phyloP scores from a whole-genome alignment of 1,140 invertebrate species.

The Atta texana region DNA sequence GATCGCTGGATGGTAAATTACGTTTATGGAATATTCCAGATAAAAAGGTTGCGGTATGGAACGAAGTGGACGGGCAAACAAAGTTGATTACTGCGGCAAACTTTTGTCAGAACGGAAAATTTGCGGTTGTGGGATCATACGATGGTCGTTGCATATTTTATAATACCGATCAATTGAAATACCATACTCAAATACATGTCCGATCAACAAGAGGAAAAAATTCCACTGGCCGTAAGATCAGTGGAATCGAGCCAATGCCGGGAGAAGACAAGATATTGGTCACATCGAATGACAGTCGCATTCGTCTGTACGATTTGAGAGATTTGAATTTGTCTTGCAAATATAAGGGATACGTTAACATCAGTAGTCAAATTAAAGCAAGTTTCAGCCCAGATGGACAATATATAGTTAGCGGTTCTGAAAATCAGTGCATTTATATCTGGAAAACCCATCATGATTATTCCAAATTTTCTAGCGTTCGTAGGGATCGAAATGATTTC shows the following conservation, averaged over 20 bases:
- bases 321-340: slow-evolving; percentile 98
- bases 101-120: slow-evolving; percentile 99
- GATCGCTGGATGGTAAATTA: slow-evolving; percentile 98
- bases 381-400: slow-evolving; percentile 98
- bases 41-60: slow-evolving; percentile 99
- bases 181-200: slow-evolving; percentile 99
- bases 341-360: slow-evolving; percentile 97
- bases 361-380: slow-evolving; percentile 98
- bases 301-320: slow-evolving; percentile 98
- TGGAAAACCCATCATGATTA: slow-evolving; percentile 99
- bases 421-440: slow-evolving; percentile 99
- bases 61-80: slow-evolving; percentile 97
- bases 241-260: slow-evolving; percentile 98
- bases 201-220: slow-evolving; percentile 97
- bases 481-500: slow-evolving; percentile 97
- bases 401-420: slow-evolving; percentile 98
- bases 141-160: slow-evolving; percentile 99
- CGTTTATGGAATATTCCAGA: slow-evolving; percentile 99
- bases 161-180: slow-evolving; percentile 98
- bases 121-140: slow-evolving; percentile 99
- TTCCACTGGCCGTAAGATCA: slow-evolving; percentile 97
- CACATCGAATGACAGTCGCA: slow-evolving; percentile 99
- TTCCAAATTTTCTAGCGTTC: slow-evolving; percentile 96
- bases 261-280: slow-evolving; percentile 98
- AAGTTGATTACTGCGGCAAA: slow-evolving; percentile 99